Conservation (phyloP, 2,888 invertebrate species). For the Ceramica pisi region DNA sequence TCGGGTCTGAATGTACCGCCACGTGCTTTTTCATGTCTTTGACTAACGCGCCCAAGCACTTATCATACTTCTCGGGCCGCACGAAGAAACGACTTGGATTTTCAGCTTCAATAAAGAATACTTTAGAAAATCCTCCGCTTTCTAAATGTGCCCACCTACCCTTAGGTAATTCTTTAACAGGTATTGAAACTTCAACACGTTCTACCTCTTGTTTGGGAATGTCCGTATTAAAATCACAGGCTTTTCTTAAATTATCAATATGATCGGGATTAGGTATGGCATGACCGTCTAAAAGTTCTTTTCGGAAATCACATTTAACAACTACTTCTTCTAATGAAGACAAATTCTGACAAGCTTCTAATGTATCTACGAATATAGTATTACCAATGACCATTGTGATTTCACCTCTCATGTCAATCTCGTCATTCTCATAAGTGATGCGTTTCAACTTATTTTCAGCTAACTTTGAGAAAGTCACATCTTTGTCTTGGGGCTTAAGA, state of each 20-base stretch:
- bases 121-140: conserved; percentile 76
- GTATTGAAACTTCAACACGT: conserved; percentile 58
- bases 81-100: conserved; percentile 88
- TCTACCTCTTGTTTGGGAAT: conserved; percentile 51
- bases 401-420: conserved; percentile 84
- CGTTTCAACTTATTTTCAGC: conserved; percentile 76
- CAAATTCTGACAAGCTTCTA: conserved; percentile 91
- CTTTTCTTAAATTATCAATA: conserved; percentile 83
- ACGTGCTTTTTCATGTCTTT: conserved; percentile 83
- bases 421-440: conserved; percentile 77
- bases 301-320: conserved; percentile 89
- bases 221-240: conserved; percentile 82
- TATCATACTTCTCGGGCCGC: conserved; percentile 85
- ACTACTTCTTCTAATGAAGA: conserved; percentile 86
- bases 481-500: conserved; percentile 83
- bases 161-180: conserved; percentile 63
- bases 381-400: conserved; percentile 91
- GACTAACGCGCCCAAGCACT: conserved; percentile 79
- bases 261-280: conserved; percentile 86
- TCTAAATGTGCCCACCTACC: conserved; percentile 89
- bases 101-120: conserved; percentile 84
- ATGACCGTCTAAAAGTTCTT: conserved; percentile 85
- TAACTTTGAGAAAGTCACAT: conserved; percentile 81
- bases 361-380: conserved; percentile 92
- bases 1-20: conserved; percentile 65